Evolutionary conservation across 2,113 vertebrate genomes (phyloP), one percentile per base, ranked within the genome.

Genomic region (Geococcyx californianus): DNA sequence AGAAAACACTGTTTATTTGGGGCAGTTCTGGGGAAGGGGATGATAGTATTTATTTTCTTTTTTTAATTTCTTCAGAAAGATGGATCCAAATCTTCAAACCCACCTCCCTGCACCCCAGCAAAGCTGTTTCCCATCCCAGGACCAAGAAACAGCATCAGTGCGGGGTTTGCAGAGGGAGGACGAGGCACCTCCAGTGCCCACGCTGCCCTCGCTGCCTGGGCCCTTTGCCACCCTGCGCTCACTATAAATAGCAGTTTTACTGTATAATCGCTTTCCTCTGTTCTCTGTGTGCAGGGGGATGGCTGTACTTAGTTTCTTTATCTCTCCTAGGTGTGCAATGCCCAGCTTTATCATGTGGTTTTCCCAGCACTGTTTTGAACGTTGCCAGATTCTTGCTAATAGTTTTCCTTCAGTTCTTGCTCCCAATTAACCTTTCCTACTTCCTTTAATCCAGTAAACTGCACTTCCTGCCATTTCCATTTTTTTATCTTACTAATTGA

Each of bases 341-440:
- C 80, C 87, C 84, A 42, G 36, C 52, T 68, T 76, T 62, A 31
- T 34, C 59, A 13, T 29, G 24, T 19, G 3, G 28, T 84, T 93
- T 94, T 83, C 89, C 90, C 66, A 31, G 19, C 69, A 5, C 84
- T 42, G 13, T 77, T 96, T 74, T 72, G 73, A 97, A 83, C 67
- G 9, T 77, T 97, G 89, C 60, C 86, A 94, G 75, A 66, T 78
- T 81, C 81, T 90, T 70, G 69, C 89, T 96, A 79, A 93, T 87
- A 81, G 63, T 95, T 97, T 96, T 20, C 87, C 93, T 87, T 92
- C 84, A 16, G 76, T 95, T 86, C 81, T 86, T 97, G 97, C 95
- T 97, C 97, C 94, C 96, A 98, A 98, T 98, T 98, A 98, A 97
- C 97, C 97, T 98, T 93, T 75, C 86, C 13, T 38, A 26, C 68